phyloP scores from a whole-genome alignment of 2,888 invertebrate genomes.

The Andrena bicolor region DNA sequence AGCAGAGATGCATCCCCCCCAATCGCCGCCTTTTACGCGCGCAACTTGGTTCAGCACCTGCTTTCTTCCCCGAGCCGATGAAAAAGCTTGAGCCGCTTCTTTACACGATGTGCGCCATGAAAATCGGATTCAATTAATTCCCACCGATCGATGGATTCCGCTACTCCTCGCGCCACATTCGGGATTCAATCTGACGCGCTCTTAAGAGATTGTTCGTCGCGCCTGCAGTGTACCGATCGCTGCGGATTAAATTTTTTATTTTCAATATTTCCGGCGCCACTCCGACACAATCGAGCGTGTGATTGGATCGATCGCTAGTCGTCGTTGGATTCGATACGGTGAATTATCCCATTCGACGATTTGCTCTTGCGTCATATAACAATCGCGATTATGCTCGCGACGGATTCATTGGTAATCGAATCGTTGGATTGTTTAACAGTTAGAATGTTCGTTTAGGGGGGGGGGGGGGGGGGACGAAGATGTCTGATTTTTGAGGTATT shows the following conservation, averaged over 20 bases:
- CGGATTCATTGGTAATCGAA: neutral
- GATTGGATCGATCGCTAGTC: conserved; percentile 24
- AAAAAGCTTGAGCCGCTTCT: neutral
- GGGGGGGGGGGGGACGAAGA: neutral
- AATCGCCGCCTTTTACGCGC: no score
- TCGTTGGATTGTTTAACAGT: neutral
- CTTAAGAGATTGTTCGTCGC: conserved; percentile 42
- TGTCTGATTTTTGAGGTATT: neutral
- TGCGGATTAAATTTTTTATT: conserved; percentile 25
- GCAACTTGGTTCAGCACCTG: neutral
- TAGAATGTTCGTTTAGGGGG: neutral
- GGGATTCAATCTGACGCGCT: conserved; percentile 33
- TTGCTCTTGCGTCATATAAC: conserved; percentile 17
- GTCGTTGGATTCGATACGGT: conserved; percentile 14
- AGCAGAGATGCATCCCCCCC: no score
- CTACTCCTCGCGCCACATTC: conserved; percentile 26
- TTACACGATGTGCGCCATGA: conserved; percentile 9
- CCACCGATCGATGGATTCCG: conserved; percentile 45
- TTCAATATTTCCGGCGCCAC: conserved; percentile 2
- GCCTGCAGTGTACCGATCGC: conserved; percentile 21
- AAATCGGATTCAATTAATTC: conserved; percentile 60
- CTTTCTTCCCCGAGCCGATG: neutral
- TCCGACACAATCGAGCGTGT: neutral
- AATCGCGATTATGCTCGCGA: conserved; percentile 9
- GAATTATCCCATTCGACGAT: conserved; percentile 31